Percentiles rank a stretch among this genome's conserved stretches.
These are phyloP conservation scores for Dendrolimus houi DNA, from an alignment of 2,888 invertebrate species.

Conservation along the genomic window DNA sequence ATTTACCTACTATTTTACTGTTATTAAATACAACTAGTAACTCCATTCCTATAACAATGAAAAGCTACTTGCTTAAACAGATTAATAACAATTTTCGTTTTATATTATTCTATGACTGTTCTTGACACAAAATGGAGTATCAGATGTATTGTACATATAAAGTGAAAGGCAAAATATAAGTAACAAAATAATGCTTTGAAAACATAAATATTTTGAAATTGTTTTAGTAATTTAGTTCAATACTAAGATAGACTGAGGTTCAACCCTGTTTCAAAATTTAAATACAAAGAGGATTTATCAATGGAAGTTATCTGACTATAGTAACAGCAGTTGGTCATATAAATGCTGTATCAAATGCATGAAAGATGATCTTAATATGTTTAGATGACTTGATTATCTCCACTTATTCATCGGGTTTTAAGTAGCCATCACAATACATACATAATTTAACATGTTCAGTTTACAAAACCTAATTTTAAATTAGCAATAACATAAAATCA, in stretches of 20 bases:
- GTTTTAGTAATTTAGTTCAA: no score
- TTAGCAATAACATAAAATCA: constrained; percentile 35
- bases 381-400: not conserved
- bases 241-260: no score
- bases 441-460: constrained; percentile 2
- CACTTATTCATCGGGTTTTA: not conserved
- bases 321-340: no score
- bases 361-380: not conserved
- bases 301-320: no score
- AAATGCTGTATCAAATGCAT: not conserved
- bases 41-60: not conserved
- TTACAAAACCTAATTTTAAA: constrained; percentile 26
- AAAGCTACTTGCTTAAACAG: not conserved
- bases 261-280: no score
- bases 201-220: no score
- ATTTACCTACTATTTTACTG: constrained; percentile 12
- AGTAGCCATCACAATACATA: not conserved
- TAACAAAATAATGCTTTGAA: no score
- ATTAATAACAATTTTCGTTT: not conserved
- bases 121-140: no score
- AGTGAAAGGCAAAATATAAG: no score
- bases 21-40: constrained; percentile 5
- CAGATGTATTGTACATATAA: no score
- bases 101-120: no score
- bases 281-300: no score